These are phyloP conservation scores for Channa striata DNA, from an alignment of 2,797 vertebrate genomes.

Conservation along the genomic window DNA sequence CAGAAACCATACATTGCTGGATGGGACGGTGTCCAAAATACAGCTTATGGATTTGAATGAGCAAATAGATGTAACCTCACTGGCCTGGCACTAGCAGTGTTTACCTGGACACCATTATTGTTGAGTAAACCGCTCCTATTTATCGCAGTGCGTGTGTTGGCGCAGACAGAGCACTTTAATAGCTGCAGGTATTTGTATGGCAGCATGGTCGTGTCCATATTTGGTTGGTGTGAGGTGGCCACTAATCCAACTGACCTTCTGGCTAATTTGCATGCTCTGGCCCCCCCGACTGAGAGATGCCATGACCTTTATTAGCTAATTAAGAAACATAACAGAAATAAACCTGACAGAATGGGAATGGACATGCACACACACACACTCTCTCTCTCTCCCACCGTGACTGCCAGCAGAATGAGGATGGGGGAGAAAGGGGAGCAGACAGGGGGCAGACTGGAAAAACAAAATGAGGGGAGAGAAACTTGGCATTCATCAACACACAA, in stretches of 20 bases:
- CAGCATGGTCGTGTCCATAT: constrained; percentile 69
- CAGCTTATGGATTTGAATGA: neutral
- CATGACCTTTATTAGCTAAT: constrained; percentile 85
- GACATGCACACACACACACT: constrained; percentile 38
- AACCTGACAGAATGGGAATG: constrained; percentile 73
- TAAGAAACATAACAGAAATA: constrained; percentile 84
- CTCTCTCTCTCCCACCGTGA: constrained; percentile 10
- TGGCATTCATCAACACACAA: constrained; percentile 62
- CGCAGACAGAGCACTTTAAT: constrained; percentile 27
- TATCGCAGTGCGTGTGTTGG: constrained; percentile 11
- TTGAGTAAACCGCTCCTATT: constrained; percentile 17
- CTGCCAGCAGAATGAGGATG: constrained; percentile 54
- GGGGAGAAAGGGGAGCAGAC: constrained; percentile 38
- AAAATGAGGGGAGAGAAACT: constrained; percentile 37
- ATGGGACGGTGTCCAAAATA: neutral
- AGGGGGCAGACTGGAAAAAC: constrained; percentile 22
- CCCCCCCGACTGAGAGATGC: constrained; percentile 72
- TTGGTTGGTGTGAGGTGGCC: constrained; percentile 70
- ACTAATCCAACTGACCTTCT: constrained; percentile 80
- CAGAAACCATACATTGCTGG: neutral
- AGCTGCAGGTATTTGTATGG: constrained; percentile 74
- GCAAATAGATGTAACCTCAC: constrained; percentile 2
- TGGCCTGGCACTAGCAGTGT: neutral
- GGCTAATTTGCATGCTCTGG: constrained; percentile 76
- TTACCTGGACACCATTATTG: constrained; percentile 5